Conservation (phyloP, 2,888 invertebrate genomes). For the Chymomyza caudatula region DNA sequence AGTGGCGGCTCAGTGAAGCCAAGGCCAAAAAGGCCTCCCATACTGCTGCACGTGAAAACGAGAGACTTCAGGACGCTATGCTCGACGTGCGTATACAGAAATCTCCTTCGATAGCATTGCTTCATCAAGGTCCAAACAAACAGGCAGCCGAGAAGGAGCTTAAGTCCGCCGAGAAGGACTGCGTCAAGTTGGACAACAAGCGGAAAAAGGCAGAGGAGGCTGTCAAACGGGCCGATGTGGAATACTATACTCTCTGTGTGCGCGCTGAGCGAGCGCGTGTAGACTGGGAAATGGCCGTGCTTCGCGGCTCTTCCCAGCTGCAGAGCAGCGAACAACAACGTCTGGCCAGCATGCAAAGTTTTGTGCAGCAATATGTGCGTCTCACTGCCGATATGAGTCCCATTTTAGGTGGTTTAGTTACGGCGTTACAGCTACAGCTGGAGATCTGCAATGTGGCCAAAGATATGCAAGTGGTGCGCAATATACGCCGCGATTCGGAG, state of each 20-base stretch:
- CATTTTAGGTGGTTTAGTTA: conserved; percentile 83
- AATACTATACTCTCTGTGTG: conserved; percentile 94
- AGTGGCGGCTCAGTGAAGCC: conserved; percentile 91
- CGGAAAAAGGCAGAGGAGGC: conserved; percentile 93
- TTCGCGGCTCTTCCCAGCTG: conserved; percentile 90
- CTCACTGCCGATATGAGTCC: conserved; percentile 87
- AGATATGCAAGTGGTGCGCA: conserved; percentile 77
- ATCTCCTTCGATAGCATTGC: conserved; percentile 76
- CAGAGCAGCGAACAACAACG: conserved; percentile 94
- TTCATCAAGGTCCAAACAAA: conserved; percentile 76
- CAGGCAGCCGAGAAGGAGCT: conserved; percentile 77
- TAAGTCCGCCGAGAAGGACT: conserved; percentile 82
- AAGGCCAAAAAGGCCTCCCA: conserved; percentile 95
- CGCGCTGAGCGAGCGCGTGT: conserved; percentile 92
- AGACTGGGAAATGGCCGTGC: conserved; percentile 94
- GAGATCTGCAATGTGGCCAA: conserved; percentile 77
- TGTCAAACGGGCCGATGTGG: conserved; percentile 93
- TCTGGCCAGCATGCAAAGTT: conserved; percentile 87
- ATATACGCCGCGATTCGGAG: conserved; percentile 77
- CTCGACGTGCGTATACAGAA: conserved; percentile 80
- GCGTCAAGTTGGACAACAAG: conserved; percentile 90
- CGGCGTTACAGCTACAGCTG: conserved; percentile 72
- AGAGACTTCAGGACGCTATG: conserved; percentile 91
- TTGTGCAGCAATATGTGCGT: conserved; percentile 83
- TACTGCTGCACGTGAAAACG: conserved; percentile 91